Evolutionary conservation across 2,888 invertebrate species (phyloP).

Genomic region (Noctua fimbriata): DNA sequence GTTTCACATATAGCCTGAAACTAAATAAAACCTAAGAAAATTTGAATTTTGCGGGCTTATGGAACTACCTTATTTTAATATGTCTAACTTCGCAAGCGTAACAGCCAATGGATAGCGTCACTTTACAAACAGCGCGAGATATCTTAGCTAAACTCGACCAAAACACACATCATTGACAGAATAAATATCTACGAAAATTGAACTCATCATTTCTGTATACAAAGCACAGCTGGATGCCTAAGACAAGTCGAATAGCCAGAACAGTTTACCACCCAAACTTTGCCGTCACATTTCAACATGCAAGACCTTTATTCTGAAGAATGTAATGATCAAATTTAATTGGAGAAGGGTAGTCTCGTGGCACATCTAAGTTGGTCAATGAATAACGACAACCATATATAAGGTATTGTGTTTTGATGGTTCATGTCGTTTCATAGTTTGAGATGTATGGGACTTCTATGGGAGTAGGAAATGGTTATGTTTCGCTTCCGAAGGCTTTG

Average conservation of each 20-base stretch:
- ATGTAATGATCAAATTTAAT: constrained; percentile 9
- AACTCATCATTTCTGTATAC: constrained; percentile 81
- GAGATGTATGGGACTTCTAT: constrained; percentile 81
- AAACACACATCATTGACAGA: constrained; percentile 67
- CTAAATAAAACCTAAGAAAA: too few species aligned
- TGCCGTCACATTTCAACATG: not conserved
- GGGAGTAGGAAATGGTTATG: constrained; percentile 86
- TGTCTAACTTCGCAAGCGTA: too few species aligned
- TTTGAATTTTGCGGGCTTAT: too few species aligned
- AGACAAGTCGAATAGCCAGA: constrained; percentile 82
- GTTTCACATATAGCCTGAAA: too few species aligned
- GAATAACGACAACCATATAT: constrained; percentile 86
- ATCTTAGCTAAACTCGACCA: not conserved
- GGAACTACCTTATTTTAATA: too few species aligned
- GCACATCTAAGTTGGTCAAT: constrained; percentile 18
- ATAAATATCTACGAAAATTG: constrained; percentile 74
- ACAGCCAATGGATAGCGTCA: too few species aligned
- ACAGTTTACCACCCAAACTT: constrained; percentile 48
- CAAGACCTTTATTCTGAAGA: not conserved
- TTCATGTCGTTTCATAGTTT: constrained; percentile 82
- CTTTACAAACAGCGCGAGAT: not conserved
- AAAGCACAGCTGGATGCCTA: constrained; percentile 84
- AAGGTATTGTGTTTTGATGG: constrained; percentile 90
- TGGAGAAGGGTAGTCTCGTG: not conserved
- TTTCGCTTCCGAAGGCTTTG: constrained; percentile 77